Conservation (phyloP, 2,888 invertebrate genomes). For the Bombylius major region DNA sequence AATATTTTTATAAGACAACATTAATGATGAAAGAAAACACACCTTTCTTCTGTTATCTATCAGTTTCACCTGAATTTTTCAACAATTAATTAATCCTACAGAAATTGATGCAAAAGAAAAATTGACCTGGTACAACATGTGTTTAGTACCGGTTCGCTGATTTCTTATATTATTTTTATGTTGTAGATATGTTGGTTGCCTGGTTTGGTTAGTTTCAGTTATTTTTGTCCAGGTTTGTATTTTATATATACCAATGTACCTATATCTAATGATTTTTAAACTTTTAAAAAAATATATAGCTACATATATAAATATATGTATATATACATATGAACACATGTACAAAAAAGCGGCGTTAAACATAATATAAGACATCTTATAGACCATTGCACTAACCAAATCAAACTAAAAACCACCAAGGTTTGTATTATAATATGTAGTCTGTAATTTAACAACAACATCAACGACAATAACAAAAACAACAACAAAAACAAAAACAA, state of each 20-base stretch:
- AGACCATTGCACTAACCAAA: neutral
- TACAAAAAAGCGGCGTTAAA: neutral
- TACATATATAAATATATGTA: too few species aligned
- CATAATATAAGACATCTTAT: neutral
- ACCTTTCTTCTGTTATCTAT: neutral
- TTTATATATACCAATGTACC: too few species aligned
- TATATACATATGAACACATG: too few species aligned
- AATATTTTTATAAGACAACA: neutral
- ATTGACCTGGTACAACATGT: neutral
- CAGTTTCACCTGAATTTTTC: neutral
- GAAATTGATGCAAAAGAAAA: neutral
- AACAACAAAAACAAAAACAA: too few species aligned
- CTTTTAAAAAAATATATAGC: too few species aligned
- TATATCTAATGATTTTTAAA: too few species aligned
- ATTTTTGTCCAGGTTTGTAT: neutral
- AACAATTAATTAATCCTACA: neutral
- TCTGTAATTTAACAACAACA: too few species aligned
- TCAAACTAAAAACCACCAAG: neutral
- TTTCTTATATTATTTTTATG: neutral
- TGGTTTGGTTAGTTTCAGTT: neutral
- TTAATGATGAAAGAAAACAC: neutral
- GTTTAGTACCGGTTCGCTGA: neutral
- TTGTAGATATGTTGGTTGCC: neutral
- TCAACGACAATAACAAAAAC: too few species aligned
- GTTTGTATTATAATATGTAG: neutral